A percentile compares a stretch with the other conserved stretches of the same genome.
Conservation (phyloP, 2,888 invertebrate genomes). For the Machimus atricapillus region DNA sequence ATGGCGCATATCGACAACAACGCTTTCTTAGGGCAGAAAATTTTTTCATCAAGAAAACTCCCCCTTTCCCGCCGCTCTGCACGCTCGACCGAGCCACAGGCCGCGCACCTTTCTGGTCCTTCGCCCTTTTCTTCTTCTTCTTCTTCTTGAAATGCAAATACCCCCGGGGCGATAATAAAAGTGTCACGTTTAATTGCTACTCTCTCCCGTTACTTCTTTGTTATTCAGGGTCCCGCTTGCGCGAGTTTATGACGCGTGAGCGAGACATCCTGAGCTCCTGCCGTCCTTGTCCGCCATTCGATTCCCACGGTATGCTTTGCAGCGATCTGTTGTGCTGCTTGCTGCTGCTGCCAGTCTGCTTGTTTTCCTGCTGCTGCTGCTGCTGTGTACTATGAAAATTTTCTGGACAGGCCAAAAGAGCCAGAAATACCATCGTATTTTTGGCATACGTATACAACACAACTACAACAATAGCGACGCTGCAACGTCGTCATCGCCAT, state of each 20-base stretch:
- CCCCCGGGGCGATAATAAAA: conserved; percentile 15
- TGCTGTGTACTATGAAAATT: not conserved
- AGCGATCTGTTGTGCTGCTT: not conserved
- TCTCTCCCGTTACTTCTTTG: conserved; percentile 31
- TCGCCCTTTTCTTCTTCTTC: not conserved
- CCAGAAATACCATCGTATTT: not conserved
- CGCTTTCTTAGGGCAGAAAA: not conserved
- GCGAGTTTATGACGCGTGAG: not conserved
- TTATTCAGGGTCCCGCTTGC: not conserved
- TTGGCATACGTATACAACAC: not conserved
- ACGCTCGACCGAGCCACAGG: not conserved
- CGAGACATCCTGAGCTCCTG: not conserved
- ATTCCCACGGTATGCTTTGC: conserved; percentile 12
- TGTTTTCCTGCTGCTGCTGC: not conserved
- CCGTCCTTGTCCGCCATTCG: not conserved
- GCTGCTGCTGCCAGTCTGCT: not conserved
- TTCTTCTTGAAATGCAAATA: conserved; percentile 16
- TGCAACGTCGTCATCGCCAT: conserved; percentile 2
- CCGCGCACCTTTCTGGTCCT: not conserved
- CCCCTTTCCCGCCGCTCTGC: not conserved
- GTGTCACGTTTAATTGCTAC: conserved; percentile 30
- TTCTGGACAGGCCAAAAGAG: not conserved
- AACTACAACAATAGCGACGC: not conserved
- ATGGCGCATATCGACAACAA: not conserved
- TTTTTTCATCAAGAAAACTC: not conserved